Conservation (phyloP, 1,140 invertebrate species). For the Drosophila ercepeae region DNA sequence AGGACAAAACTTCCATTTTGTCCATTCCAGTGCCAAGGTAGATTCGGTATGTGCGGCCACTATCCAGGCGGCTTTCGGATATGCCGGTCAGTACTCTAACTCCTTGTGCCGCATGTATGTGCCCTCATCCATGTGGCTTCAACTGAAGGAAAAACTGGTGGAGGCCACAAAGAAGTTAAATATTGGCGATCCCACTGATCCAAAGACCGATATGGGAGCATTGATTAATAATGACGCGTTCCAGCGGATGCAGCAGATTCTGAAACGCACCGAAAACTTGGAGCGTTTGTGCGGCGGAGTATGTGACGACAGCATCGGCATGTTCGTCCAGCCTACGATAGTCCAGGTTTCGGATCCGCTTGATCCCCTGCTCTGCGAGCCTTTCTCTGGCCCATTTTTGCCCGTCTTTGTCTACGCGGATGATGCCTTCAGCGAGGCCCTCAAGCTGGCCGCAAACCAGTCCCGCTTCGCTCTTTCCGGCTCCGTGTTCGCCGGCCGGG, state of each 20-base stretch:
- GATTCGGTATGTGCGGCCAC: conserved; percentile 90
- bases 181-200: conserved; percentile 92
- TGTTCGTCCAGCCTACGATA: conserved; percentile 98
- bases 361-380: conserved; percentile 96
- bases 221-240: conserved; percentile 97
- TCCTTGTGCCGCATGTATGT: conserved; percentile 98
- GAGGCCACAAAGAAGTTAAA: conserved; percentile 86
- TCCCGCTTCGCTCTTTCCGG: conserved; percentile 97
- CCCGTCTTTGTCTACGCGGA: conserved; percentile 94
- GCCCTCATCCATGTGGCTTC: conserved; percentile 93
- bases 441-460: conserved; percentile 86
- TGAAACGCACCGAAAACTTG: conserved; percentile 93
- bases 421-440: conserved; percentile 86
- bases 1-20: conserved; percentile 99
- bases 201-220: conserved; percentile 92
- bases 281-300: conserved; percentile 94
- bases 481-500: conserved; percentile 94
- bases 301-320: conserved; percentile 93
- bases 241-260: conserved; percentile 92
- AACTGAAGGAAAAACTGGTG: conserved; percentile 20
- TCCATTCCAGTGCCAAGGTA: conserved; percentile 95
- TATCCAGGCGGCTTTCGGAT: conserved; percentile 96
- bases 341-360: conserved; percentile 92
- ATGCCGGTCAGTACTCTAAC: conserved; percentile 98
- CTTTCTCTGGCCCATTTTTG: conserved; percentile 98